Conservation (phyloP, 2,797 vertebrate species). For the Nyctibius grandis region DNA sequence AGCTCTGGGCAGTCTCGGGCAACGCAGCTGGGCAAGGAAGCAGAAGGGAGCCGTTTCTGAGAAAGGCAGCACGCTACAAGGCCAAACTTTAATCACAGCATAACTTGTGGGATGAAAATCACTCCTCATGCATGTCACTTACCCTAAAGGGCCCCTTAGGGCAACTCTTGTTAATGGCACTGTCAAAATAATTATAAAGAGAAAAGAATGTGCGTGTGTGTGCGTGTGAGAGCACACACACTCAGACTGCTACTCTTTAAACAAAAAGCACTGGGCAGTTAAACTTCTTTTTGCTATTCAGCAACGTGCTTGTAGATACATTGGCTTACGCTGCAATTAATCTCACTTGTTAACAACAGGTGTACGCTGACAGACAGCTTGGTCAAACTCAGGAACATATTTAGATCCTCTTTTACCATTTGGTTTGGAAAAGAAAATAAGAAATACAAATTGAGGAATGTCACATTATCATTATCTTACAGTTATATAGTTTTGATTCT, state of each 20-base stretch:
- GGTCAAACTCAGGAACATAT: not conserved
- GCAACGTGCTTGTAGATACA: not conserved
- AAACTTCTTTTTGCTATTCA: slow-evolving; percentile 1
- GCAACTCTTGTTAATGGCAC: slow-evolving; percentile 62
- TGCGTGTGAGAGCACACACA: not conserved
- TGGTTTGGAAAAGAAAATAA: not conserved
- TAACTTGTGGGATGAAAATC: slow-evolving; percentile 48
- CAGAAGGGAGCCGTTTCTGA: not conserved
- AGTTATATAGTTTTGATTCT: not conserved
- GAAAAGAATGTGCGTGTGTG: not conserved
- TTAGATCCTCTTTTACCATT: not conserved
- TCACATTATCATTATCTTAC: not conserved
- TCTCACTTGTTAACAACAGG: slow-evolving; percentile 47
- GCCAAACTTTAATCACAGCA: slow-evolving; percentile 47
- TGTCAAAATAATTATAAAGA: slow-evolving; percentile 64
- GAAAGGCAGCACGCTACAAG: not conserved
- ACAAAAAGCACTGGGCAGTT: not conserved
- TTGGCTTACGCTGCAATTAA: not conserved
- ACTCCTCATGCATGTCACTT: slow-evolving; percentile 67
- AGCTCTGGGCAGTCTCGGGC: not conserved
- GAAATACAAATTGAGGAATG: not conserved
- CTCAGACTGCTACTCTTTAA: not conserved
- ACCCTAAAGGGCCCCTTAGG: slow-evolving; percentile 63
- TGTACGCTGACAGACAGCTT: slow-evolving; percentile 19
- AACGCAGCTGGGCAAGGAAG: not conserved